phyloP scores from a whole-genome alignment of 2,888 invertebrate species.

The Epistrophella euchroma region DNA sequence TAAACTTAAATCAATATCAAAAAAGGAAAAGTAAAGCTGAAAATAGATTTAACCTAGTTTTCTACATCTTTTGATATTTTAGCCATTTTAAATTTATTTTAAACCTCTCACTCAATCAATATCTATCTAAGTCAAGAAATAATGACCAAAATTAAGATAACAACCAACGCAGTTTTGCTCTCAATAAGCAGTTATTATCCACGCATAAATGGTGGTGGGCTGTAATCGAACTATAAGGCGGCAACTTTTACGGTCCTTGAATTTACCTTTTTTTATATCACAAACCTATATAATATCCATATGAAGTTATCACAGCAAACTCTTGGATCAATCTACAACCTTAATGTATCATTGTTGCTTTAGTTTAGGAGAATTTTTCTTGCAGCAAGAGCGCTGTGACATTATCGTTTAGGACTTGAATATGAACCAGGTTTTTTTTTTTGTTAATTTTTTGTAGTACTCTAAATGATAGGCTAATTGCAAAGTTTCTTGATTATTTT shows the following conservation, averaged over 20 bases:
- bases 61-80: neutral
- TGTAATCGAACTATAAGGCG: slow-evolving; percentile 24
- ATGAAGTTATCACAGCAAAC: slow-evolving; percentile 1
- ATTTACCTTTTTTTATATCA: slow-evolving; percentile 18
- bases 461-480: slow-evolving; percentile 71
- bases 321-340: slow-evolving; percentile 45
- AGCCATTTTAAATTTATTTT: neutral
- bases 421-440: slow-evolving; percentile 25
- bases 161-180: slow-evolving; percentile 46
- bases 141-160: slow-evolving; percentile 39
- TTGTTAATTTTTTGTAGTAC: slow-evolving; percentile 3
- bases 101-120: slow-evolving; percentile 47
- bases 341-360: slow-evolving; percentile 43
- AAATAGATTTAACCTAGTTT: slow-evolving; percentile 14
- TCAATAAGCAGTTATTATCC: slow-evolving; percentile 29
- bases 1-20: neutral
- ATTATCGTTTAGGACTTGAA: slow-evolving; percentile 7
- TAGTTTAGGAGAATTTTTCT: slow-evolving; percentile 24
- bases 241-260: slow-evolving; percentile 65
- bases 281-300: neutral
- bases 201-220: slow-evolving; percentile 53
- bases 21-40: neutral
- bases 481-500: slow-evolving; percentile 55
- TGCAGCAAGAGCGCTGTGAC: slow-evolving; percentile 35
- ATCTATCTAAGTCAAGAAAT: slow-evolving; percentile 10